Base-by-base conservation (phyloP, 2,113 vertebrate genomes). In the Ammodytes dubius region DNA sequence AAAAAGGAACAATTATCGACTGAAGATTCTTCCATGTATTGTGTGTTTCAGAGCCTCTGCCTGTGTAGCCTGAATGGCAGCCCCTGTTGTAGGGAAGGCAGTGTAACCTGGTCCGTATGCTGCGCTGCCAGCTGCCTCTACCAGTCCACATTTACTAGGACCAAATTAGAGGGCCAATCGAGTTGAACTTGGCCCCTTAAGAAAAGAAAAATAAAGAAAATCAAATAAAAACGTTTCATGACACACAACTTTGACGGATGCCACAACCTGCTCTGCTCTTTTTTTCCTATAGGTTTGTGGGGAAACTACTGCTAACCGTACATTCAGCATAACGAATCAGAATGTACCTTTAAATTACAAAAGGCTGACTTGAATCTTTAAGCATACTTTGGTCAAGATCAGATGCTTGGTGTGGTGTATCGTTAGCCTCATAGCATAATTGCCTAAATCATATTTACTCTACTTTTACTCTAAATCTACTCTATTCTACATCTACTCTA, bases 81-180 rank as follows among this genome's bases (percentile, higher is more conserved):
- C 52, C 12, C 57, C 73, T 57, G 17, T 52, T 49, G 27, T 13
- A 45, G 64, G 64, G 57, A 77, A 59, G 59, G 54, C 80, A 19
- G 54, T 40, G 79, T 82, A 84, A 82, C 81, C 85, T 68, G 70
- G 60, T 49, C 77, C 64, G 40, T 79, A 65, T 10, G 65, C 86
- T 46, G 74, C 13, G 4, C 87, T 81, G 80, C 87, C 91, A 92
- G 87, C 84, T 91, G 88, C 88, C 72, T 89, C 61, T 49, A 87
- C 86, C 83, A 87, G 82, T 81, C 89, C 85, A 80, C 83, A 82
- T 93, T 92, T 92, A 91, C 91, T 80, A 84, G 85, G 61, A 69
- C 76, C 50, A 91, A 92, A 94, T 93, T 91, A 94, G 50, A 94
- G 91, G 85, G 79, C 81, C 81, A 4, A 27, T 27, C 27, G 27